Base-by-base conservation (phyloP, 2,888 invertebrate species). In the Drosophila meridiana region DNA sequence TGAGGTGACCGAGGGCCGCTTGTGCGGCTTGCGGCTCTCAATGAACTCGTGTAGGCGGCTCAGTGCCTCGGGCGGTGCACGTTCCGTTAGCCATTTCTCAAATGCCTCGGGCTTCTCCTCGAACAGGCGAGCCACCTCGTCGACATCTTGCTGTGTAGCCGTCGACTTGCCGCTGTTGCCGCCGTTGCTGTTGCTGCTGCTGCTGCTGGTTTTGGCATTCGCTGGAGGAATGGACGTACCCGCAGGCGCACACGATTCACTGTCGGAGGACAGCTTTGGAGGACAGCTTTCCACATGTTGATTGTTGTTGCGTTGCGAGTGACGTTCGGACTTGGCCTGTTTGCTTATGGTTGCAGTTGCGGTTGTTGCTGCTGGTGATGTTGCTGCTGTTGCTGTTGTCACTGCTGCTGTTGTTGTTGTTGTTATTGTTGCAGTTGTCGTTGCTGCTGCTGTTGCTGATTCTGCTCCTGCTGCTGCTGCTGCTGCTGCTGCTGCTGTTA, bases 81-180 rank as follows among this genome's bases (percentile, higher is more conserved):
- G 96, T 81, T 97, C 96, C 64, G 95, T 94, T 78, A 97, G 93
- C 96, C 97, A 97, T 88, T 95, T 94, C 92, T 97, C 97, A 85
- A 96, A 94, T 58, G 95, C 94, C 70, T 94, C 95, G 3, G 96
- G 95, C 92, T 97, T 96, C 62, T 94, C 93, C 82, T 95, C 95
- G 74, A 95, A 93, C 34, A 93, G 77, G 9, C 90, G 91, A 9
- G 92, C 91, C 58, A 93, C 92, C 78, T 93, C 93, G 42, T 93
- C 93, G 3, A 93, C 91, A 77, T 93, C 93, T 69, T 92, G 92
- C 42, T 83, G 76, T 36, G 90, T 79, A 32, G 83, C 82, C 55
- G 53, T 56, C 11, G 58, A 45, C 60, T 70, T 56, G 52, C 32
- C 42, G 62, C 72, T 50, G 62, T 66, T 47, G 26, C 26, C 6